Conservation (phyloP, 2,113 vertebrate species). For the Thunnus maccoyii region DNA sequence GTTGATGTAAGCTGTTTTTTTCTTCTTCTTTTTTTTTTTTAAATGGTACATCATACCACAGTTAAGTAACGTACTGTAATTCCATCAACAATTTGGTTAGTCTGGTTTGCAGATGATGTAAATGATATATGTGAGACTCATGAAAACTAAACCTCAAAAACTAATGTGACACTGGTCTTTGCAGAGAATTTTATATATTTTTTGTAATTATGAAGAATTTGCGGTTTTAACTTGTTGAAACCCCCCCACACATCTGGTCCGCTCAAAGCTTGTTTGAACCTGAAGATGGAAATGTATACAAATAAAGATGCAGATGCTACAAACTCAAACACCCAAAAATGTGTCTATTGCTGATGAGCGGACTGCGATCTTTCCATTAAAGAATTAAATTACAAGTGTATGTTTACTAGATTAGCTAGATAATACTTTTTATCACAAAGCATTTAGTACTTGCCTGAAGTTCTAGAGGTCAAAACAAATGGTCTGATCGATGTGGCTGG, state of each 20-base stretch:
- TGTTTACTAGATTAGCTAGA: neutral
- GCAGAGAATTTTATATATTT: neutral
- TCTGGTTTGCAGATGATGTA: constrained; percentile 22
- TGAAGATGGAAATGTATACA: constrained; percentile 33
- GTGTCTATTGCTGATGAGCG: constrained; percentile 17
- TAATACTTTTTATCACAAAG: neutral
- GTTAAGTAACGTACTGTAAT: constrained; percentile 1
- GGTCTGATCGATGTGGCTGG: neutral
- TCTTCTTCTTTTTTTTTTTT: neutral
- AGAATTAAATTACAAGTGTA: neutral
- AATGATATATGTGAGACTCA: constrained; percentile 17
- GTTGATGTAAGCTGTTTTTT: constrained; percentile 20
- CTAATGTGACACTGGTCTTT: constrained; percentile 5
- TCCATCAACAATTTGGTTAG: neutral
- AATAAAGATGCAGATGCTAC: constrained; percentile 40
- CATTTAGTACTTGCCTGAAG: neutral
- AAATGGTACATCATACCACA: neutral
- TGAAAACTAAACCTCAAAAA: constrained; percentile 13
- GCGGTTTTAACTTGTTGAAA: constrained; percentile 34
- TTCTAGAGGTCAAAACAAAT: no score
- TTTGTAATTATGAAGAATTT: constrained; percentile 5
- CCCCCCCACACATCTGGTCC: neutral
- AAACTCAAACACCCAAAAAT: constrained; percentile 27
- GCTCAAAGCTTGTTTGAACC: constrained; percentile 13
- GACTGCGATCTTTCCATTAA: neutral